Base-by-base conservation (phyloP, 2,113 vertebrate genomes). In the western clawed frog (Xenopus tropicalis) region DNA sequence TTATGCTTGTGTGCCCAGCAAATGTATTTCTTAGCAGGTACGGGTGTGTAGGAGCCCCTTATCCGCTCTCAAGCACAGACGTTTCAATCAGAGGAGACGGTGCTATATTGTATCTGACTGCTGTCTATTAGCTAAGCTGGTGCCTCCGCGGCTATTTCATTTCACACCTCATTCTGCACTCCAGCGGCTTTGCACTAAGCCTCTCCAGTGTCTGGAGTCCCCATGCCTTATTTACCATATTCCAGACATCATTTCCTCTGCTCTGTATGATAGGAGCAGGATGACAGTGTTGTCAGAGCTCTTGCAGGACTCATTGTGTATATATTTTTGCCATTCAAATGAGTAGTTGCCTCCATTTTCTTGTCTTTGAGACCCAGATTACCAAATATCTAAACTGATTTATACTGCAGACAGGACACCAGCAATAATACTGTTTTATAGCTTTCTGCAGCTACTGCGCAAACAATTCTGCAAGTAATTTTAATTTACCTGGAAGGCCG, bases 221-320 rank as follows among this genome's bases (percentile, higher is more conserved):
- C 81, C 14, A 20, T 65, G 42, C 44, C 78, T 79, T 74, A 79
- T 79, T 81, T 82, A 78, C 69, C 73, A 76, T 69, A 76, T 69
- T 76, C 73, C 59, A 76, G 73, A 76, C 66, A 76, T 76, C 48
- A 20, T 22, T 29, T 66, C 69, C 44, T 79, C 4, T 61, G 23
- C 14, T 68, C 69, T 61, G 65, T 78, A 54, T 69, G 80, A 83
- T 70, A 20, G 66, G 66, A 57, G 72, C 12, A 71, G 52, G 24
- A 69, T 74, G 78, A 19, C 64, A 61, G 42, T 61, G 56, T 74
- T 67, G 64, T 56, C 58, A 20, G 46, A 74, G 58, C 67, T 24
- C 24, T 54, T 12, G 58, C 48, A 75, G 25, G 61, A 42, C 44
- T 44, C 13, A 42, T 68, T 37, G 57, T 11, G 11, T 48, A 48